A percentile compares a stretch with the other conserved stretches of the same genome.
These are phyloP conservation scores for Drosophila ercepeae DNA, from an alignment of 1,140 invertebrate genomes.

Conservation along the genomic window DNA sequence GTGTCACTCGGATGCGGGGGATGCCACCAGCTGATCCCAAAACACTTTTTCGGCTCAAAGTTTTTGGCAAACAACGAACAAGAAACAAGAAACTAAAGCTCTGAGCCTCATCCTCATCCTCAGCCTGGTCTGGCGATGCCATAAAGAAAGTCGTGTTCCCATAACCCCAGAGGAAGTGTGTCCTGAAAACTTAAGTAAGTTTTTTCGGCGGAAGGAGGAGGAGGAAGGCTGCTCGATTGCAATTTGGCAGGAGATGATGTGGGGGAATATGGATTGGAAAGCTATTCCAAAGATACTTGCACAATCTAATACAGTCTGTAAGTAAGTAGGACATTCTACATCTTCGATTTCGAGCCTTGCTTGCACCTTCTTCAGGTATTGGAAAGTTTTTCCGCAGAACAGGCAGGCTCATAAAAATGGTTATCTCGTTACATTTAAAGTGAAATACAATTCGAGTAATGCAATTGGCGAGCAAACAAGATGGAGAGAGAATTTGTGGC, in stretches of 20 bases:
- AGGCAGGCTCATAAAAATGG: constrained; percentile 55
- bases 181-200: constrained; percentile 21
- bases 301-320: too few relatives aligned
- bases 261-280: not conserved
- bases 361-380: constrained; percentile 50
- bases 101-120: constrained; percentile 37
- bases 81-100: constrained; percentile 30
- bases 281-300: not conserved
- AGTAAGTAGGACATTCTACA: too few relatives aligned
- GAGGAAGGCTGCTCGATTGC: too few relatives aligned
- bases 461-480: constrained; percentile 75
- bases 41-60: constrained; percentile 38
- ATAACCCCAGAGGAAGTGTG: not conserved
- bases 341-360: too few relatives aligned
- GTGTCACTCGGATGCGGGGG: not conserved
- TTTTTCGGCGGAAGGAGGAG: not conserved
- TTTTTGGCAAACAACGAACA: constrained; percentile 6
- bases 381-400: constrained; percentile 34
- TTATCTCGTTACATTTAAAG: constrained; percentile 71
- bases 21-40: constrained; percentile 32
- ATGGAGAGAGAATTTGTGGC: not conserved
- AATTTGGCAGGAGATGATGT: not conserved
- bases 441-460: constrained; percentile 79
- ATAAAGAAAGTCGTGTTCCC: constrained; percentile 52
- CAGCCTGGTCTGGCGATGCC: constrained; percentile 45